Evolutionary conservation across 2,888 invertebrate genomes (phyloP).

Genomic region (Colletes collaris): DNA sequence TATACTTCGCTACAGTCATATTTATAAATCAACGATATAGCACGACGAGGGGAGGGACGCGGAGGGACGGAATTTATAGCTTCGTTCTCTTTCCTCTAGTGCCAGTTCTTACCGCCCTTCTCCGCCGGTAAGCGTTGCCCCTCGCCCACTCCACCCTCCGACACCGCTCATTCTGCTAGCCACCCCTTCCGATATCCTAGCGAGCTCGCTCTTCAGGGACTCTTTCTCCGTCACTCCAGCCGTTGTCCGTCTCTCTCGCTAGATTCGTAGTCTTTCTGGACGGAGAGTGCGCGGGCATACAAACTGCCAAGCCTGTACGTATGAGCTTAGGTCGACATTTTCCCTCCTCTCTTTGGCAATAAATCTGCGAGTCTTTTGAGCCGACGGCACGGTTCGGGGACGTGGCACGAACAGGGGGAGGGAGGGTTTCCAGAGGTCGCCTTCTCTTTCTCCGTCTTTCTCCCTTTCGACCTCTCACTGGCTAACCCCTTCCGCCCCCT

Average conservation of each 20-base stretch:
- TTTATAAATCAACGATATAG: constrained; percentile 84
- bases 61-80: constrained; percentile 82
- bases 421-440: constrained; percentile 64
- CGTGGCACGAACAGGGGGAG: constrained; percentile 41
- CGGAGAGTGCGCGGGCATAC: constrained; percentile 76
- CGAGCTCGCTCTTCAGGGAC: constrained; percentile 38
- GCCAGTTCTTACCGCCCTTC: constrained; percentile 80
- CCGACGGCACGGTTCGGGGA: constrained; percentile 71
- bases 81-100: constrained; percentile 83
- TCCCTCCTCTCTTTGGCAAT: constrained; percentile 82
- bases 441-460: constrained; percentile 58
- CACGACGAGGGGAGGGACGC: constrained; percentile 80
- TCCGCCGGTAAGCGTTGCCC: constrained; percentile 62
- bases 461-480: constrained; percentile 45
- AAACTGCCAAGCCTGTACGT: constrained; percentile 82
- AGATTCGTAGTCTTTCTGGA: constrained; percentile 62
- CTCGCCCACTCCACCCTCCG: constrained; percentile 66
- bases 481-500: not conserved
- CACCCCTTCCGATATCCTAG: constrained; percentile 67
- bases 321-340: constrained; percentile 84
- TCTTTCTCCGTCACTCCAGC: constrained; percentile 8
- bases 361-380: constrained; percentile 83
- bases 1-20: constrained; percentile 84
- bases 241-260: constrained; percentile 45
- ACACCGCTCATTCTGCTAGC: constrained; percentile 63